These are phyloP conservation scores for Miniopterus natalensis DNA, from an alignment of 2,113 vertebrate species.

Conservation along the genomic window DNA sequence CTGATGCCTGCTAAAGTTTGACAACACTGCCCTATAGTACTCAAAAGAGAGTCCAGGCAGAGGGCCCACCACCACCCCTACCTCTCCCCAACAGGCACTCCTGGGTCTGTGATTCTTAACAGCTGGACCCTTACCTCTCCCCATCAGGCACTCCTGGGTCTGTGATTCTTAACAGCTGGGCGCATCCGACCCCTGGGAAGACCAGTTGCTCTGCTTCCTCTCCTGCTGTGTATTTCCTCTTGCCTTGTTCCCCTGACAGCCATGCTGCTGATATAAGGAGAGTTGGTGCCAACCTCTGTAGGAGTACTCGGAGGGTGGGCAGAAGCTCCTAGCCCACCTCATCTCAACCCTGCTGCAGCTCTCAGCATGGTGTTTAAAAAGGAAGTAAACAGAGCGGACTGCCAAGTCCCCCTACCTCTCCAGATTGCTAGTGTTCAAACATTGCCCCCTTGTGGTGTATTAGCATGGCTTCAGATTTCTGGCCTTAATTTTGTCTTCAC, in stretches of 20 bases:
- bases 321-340: neutral
- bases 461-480: neutral
- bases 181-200: neutral
- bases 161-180: neutral
- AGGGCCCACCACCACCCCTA: neutral
- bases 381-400: neutral
- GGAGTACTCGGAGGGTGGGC: neutral
- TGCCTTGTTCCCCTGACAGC: neutral
- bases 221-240: conserved; percentile 9
- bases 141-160: neutral
- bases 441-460: conserved; percentile 66
- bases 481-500: neutral
- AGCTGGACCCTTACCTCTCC: neutral
- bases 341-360: neutral
- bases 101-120: neutral
- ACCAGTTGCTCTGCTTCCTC: neutral
- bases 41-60: neutral
- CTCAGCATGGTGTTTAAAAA: neutral
- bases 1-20: neutral
- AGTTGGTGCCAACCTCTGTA: neutral
- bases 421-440: neutral
- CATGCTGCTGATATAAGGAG: neutral
- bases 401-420: neutral
- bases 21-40: neutral
- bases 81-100: neutral